Conservation (phyloP, 2,113 vertebrate genomes). For the Callithrix jacchus region DNA sequence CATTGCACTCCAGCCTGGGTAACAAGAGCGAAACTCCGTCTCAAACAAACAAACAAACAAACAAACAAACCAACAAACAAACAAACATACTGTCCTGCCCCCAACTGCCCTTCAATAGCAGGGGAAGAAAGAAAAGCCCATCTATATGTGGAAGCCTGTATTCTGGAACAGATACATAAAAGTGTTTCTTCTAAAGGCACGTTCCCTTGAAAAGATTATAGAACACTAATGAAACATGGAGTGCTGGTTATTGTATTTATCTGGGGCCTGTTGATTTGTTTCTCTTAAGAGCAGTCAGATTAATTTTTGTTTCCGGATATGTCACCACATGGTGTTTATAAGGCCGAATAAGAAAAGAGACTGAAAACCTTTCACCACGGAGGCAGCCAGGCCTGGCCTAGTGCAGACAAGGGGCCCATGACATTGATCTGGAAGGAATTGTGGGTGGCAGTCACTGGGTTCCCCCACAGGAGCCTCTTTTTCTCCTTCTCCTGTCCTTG, state of each 20-base stretch:
- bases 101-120: too few species aligned
- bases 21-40: too few species aligned
- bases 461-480: background rate
- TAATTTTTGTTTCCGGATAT: slow-evolving; percentile 47
- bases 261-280: background rate
- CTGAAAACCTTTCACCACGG: background rate
- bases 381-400: background rate
- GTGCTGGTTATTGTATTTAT: background rate
- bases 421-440: background rate
- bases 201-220: background rate
- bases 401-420: too few species aligned
- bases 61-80: too few species aligned
- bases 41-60: too few species aligned
- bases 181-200: background rate
- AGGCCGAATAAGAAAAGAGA: slow-evolving; percentile 5
- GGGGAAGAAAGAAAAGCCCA: background rate
- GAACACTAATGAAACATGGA: background rate
- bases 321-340: background rate
- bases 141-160: background rate
- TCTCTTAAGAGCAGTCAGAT: slow-evolving; percentile 37
- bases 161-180: background rate
- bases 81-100: background rate
- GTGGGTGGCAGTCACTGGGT: background rate
- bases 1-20: too few species aligned
- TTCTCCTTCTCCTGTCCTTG: background rate